phyloP scores from a whole-genome alignment of 2,888 invertebrate species.

The Falcaria lacertinaria region DNA sequence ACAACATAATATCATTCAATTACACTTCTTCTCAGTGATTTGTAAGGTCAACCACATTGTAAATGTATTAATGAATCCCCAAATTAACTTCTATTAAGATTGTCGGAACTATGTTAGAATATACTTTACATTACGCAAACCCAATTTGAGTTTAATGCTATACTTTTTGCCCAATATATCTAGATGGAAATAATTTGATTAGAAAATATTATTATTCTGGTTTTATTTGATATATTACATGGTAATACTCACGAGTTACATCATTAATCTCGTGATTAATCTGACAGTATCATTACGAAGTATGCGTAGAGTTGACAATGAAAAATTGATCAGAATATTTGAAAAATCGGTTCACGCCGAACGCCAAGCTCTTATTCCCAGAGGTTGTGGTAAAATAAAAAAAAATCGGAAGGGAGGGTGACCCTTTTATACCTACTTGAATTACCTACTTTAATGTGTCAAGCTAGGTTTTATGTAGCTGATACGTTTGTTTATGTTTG shows the following conservation, averaged over 20 bases:
- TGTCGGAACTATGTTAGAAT: no score
- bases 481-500: conserved; percentile 27
- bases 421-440: no score
- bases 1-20: background rate
- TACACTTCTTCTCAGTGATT: conserved; percentile 13
- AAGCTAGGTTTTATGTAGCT: background rate
- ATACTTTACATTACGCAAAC: no score
- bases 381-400: background rate
- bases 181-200: no score
- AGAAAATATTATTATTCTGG: no score
- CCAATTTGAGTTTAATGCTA: no score
- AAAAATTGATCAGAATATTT: conserved; percentile 28
- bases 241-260: background rate
- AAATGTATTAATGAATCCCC: no score
- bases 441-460: conserved; percentile 3
- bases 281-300: conserved; percentile 20
- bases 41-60: background rate
- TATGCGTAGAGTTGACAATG: conserved; percentile 28
- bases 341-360: conserved; percentile 27
- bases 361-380: background rate
- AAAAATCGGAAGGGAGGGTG: background rate
- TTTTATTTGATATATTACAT: no score
- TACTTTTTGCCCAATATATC: no score
- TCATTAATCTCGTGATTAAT: conserved; percentile 26
- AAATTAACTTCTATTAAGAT: no score